Percentiles rank a stretch among this genome's conserved stretches.
phyloP scores from a whole-genome alignment of 1,140 invertebrate genomes.

The Cotesia glomerata region DNA sequence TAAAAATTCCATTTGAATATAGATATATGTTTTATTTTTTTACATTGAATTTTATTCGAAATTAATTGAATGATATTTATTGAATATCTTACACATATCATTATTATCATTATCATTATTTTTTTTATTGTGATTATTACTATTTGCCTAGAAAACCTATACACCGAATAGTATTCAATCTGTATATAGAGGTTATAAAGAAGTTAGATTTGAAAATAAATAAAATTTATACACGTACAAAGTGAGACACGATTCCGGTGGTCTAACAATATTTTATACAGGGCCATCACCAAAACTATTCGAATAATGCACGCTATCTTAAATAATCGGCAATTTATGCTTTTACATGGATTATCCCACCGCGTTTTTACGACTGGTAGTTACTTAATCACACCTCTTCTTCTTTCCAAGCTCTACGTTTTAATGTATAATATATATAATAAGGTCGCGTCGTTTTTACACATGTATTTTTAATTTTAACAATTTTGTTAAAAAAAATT shows the following conservation, averaged over 20 bases:
- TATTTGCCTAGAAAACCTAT: no score
- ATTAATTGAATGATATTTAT: no score
- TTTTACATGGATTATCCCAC: constrained; percentile 51
- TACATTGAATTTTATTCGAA: no score
- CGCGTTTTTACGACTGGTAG: constrained; percentile 47
- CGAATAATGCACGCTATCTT: constrained; percentile 50
- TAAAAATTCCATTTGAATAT: no score
- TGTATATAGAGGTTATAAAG: no score
- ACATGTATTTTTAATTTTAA: not conserved
- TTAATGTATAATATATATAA: no score
- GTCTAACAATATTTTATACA: constrained; percentile 48
- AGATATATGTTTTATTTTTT: no score
- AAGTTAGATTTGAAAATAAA: not conserved
- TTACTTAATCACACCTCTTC: constrained; percentile 51
- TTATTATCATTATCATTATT: no score
- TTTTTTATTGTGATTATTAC: no score
- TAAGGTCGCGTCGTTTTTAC: constrained; percentile 9
- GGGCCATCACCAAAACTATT: constrained; percentile 48
- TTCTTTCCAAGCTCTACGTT: not conserved
- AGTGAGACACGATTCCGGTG: constrained; percentile 43
- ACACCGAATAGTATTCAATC: no score
- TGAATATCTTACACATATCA: no score
- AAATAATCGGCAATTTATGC: constrained; percentile 54
- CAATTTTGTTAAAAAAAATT: no score
- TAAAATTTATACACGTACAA: not conserved